Conservation (phyloP, 2,888 invertebrate species). For the Cantharis flavilabris region DNA sequence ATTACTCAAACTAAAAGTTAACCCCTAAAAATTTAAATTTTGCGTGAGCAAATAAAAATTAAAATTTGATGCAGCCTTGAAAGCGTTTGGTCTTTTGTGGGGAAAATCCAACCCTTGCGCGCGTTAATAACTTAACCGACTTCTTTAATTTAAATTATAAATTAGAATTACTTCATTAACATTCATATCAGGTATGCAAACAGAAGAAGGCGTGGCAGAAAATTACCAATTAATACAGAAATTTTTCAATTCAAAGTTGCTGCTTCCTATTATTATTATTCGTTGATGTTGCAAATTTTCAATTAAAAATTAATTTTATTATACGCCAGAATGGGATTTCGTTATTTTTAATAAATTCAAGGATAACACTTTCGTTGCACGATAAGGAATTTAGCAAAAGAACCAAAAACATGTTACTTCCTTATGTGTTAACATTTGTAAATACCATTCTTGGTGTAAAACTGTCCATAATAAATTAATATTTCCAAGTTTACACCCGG, state of each 20-base stretch:
- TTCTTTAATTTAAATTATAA: neutral
- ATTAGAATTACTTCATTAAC: neutral
- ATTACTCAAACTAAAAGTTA: neutral
- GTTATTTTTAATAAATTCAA: neutral
- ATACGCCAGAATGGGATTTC: neutral
- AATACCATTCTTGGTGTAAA: neutral
- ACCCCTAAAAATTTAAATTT: neutral
- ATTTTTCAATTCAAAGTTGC: neutral
- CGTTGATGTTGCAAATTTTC: neutral
- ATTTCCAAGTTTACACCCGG: neutral
- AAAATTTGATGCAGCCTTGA: neutral
- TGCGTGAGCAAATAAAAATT: neutral
- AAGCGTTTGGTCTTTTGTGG: neutral
- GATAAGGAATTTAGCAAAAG: neutral
- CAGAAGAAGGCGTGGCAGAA: neutral
- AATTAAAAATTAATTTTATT: neutral
- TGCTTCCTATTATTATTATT: neutral
- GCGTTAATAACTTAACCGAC: neutral
- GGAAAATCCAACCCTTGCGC: neutral
- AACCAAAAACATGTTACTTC: neutral
- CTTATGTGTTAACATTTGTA: neutral
- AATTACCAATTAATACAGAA: neutral
- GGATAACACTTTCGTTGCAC: neutral
- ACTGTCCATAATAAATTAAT: neutral
- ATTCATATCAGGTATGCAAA: neutral